Base-by-base conservation (phyloP, 2,888 invertebrate species). In the Drosophila hamatofila region DNA sequence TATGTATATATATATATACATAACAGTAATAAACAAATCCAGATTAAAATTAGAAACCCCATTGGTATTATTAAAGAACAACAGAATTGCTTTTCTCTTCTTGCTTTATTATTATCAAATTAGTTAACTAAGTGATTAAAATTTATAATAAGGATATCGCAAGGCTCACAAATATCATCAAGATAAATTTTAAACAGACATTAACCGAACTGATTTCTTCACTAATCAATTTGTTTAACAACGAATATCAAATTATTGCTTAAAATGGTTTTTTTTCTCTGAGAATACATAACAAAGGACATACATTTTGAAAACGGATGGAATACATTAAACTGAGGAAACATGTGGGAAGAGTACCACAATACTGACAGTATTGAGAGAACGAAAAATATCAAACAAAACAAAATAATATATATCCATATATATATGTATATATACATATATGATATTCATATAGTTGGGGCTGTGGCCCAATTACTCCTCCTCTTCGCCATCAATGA, bases 401-500 rank as follows among this genome's bases (percentile, higher is more conserved):
- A 69, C 57, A 56, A 79, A 78, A 70, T 18, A 16, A 35, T 52
- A 52, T 49, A 49, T 57, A 68, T 77, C 39, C 25, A 25, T 25
- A 49, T 55, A 68, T 77, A 51, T 59, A 46, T 56, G 66, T 75
- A 49, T 59, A 42, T 57, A 42, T 9, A 61, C 33, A 49, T 48
- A 16, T 51, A 39, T 37, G 52, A 46, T 64, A 37, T 48, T 56
- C 56, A 60, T 56, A 51, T 55, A 56, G 67, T 68, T 59, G 48
- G 37, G 66, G 35, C 48, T 63, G 48, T 51, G 44, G 23, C 23
- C 7, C 27, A 18, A n/a, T 68, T 83, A 87, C 59, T 91, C 91
- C 69, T 92, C 93, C 0, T 94, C 94, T 69, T 95, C 95, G 77
- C 93, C 93, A 75, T 95, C 95, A 78, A 96, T 93, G 85, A 96